These are phyloP conservation scores for Diloba caeruleocephala DNA, from an alignment of 2,888 invertebrate species.

Conservation along the genomic window DNA sequence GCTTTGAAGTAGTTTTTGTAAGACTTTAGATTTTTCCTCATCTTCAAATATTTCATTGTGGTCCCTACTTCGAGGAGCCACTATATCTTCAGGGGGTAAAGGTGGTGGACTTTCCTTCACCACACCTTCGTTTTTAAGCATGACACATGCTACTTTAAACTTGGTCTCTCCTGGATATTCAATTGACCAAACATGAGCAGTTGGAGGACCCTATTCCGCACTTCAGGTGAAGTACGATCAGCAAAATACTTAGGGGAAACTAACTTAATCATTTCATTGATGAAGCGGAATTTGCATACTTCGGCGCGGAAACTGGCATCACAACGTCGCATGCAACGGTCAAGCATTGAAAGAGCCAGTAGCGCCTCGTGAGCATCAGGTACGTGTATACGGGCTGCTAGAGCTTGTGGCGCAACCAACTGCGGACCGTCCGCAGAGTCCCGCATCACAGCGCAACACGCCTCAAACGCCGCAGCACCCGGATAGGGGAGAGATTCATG, in stretches of 20 bases:
- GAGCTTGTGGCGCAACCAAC: slow-evolving; percentile 94
- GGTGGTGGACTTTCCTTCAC: slow-evolving; percentile 90
- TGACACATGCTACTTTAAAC: slow-evolving; percentile 97
- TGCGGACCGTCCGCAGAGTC: slow-evolving; percentile 94
- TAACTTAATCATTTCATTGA: slow-evolving; percentile 98
- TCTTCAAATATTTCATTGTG: slow-evolving; percentile 89
- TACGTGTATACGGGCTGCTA: slow-evolving; percentile 95
- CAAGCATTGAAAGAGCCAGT: slow-evolving; percentile 94
- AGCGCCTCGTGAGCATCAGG: slow-evolving; percentile 95
- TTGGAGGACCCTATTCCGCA: slow-evolving; percentile 94
- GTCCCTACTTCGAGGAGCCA: slow-evolving; percentile 59
- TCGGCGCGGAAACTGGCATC: slow-evolving; percentile 95
- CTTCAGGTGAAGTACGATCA: slow-evolving; percentile 93
- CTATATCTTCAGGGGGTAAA: slow-evolving; percentile 76
- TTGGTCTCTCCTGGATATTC: slow-evolving; percentile 95
- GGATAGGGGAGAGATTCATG: slow-evolving; percentile 93
- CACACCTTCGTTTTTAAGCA: slow-evolving; percentile 97
- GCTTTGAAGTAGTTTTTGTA: slow-evolving; percentile 96
- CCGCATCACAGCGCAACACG: slow-evolving; percentile 94
- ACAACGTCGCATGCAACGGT: slow-evolving; percentile 96
- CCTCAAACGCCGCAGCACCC: slow-evolving; percentile 94
- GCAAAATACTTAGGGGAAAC: slow-evolving; percentile 99
- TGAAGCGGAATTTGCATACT: slow-evolving; percentile 98
- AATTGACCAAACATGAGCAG: slow-evolving; percentile 93
- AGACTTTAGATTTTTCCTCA: slow-evolving; percentile 95